Evolutionary conservation across 2,113 vertebrate genomes (phyloP), one percentile per base, ranked within the genome.

Genomic region (Acanthochromis polyacanthus): DNA sequence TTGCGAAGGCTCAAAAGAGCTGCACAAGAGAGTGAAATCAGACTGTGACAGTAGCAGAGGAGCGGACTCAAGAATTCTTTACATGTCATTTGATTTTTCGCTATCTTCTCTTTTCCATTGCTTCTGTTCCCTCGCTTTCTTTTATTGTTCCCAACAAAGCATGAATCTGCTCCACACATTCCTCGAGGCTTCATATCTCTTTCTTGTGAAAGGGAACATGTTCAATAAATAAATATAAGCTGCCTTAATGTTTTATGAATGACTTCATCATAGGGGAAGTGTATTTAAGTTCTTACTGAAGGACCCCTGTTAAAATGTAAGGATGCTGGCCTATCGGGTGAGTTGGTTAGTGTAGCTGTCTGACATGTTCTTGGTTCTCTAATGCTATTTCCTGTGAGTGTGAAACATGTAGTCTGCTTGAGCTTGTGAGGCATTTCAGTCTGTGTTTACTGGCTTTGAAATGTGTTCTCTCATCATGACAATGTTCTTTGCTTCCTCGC

Each of bases 161-260:
- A 58, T 10, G 40, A 81, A 76, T 50, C 61, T 11, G 38, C 80
- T 70, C 66, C 53, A 32, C 20, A 46, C 64, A 50, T 78, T 86
- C 77, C 85, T 81, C 9, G 4, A 63, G 85, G 67, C 48, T 77
- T 74, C 66, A 6, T 23, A 64, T 80, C 58, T 65, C 73, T 86
- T 76, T 85, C 76, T 75, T 38, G 68, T 75, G 73, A 80, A 81
- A 81, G 43, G 55, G 36, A 85, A 74, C 36, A 20, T 56, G 77
- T 83, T 93, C 17, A 88, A 89, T 93, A 83, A 91, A 90, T 77
- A 77, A 91, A 89, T 86, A 80, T 86, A 93, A 91, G 78, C 82
- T n/a, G 69, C 81, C 74, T 82, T 78, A 61, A 92, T 93, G 86
- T 93, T 92, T 94, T 81, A 92, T 91, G 79, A 87, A 90, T 86